Percentiles rank a stretch among this genome's conserved stretches.
Conservation (phyloP, 2,888 invertebrate species). For the Hypomecis punctinalis region DNA sequence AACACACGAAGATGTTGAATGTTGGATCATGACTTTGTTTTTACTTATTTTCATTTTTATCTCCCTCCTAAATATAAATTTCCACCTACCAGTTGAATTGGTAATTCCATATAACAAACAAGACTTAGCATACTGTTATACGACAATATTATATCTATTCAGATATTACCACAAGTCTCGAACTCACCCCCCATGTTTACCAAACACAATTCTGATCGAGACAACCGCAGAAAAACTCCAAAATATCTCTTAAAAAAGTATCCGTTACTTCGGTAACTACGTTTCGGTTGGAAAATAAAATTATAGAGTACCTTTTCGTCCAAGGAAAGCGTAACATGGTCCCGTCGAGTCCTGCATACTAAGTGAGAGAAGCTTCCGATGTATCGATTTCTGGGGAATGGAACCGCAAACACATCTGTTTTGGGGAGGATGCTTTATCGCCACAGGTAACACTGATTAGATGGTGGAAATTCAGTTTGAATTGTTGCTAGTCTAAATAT, state of each 20-base stretch:
- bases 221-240: conserved; percentile 54
- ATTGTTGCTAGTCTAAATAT: background rate
- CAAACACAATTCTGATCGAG: conserved; percentile 63
- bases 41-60: too few species aligned
- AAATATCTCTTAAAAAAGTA: conserved; percentile 60
- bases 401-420: conserved; percentile 60
- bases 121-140: too few species aligned
- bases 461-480: background rate
- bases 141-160: too few species aligned
- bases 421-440: conserved; percentile 38
- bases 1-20: too few species aligned
- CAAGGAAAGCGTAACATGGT: conserved; percentile 78
- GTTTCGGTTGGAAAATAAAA: conserved; percentile 83
- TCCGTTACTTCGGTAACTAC: conserved; percentile 79
- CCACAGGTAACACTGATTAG: conserved; percentile 18
- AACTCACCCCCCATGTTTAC: conserved; percentile 37
- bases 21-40: too few species aligned
- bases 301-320: conserved; percentile 82
- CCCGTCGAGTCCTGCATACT: conserved; percentile 70
- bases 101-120: too few species aligned
- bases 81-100: too few species aligned
- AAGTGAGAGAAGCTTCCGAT: conserved; percentile 54
- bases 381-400: conserved; percentile 71
- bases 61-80: too few species aligned
- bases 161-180: background rate